These are phyloP conservation scores for Zygaena filipendulae DNA, from an alignment of 2,888 invertebrate species.

Conservation along the genomic window DNA sequence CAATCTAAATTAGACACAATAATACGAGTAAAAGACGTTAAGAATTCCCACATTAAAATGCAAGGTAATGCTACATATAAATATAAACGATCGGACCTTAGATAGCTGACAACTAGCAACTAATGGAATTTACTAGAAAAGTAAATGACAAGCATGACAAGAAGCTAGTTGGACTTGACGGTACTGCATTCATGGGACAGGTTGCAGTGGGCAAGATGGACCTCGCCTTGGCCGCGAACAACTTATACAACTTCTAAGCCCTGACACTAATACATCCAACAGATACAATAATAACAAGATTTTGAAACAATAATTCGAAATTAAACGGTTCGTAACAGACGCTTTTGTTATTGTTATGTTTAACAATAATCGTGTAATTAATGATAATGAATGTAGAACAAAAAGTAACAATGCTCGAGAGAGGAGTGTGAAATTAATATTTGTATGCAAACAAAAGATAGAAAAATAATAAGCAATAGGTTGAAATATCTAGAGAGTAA, in stretches of 20 bases:
- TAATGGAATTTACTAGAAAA: conserved; percentile 15
- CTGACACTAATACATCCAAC: conserved; percentile 40
- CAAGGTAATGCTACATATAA: conserved; percentile 42
- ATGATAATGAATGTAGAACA: too few species aligned
- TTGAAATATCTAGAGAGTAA: too few species aligned
- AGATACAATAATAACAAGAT: conserved; percentile 19
- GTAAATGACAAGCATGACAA: too few species aligned
- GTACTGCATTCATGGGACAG: conserved; percentile 10
- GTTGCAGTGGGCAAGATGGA: conserved; percentile 37
- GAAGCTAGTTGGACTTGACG: conserved; percentile 1
- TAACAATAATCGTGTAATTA: too few species aligned
- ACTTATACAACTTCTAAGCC: conserved; percentile 31
- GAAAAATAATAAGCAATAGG: too few species aligned
- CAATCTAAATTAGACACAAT: conserved; percentile 44
- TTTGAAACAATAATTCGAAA: conserved; percentile 19
- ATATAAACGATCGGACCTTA: conserved; percentile 2
- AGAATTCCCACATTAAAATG: conserved; percentile 50
- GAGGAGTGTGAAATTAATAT: too few species aligned
- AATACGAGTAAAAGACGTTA: conserved; percentile 31
- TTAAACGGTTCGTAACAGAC: too few species aligned
- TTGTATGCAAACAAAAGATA: too few species aligned
- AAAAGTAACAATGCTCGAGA: too few species aligned
- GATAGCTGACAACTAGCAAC: conserved; percentile 6
- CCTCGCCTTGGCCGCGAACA: conserved; percentile 53
- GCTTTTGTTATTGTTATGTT: too few species aligned